Evolutionary conservation across 1,140 invertebrate species (phyloP).

Genomic region (Polypedilum vanderplanki): DNA sequence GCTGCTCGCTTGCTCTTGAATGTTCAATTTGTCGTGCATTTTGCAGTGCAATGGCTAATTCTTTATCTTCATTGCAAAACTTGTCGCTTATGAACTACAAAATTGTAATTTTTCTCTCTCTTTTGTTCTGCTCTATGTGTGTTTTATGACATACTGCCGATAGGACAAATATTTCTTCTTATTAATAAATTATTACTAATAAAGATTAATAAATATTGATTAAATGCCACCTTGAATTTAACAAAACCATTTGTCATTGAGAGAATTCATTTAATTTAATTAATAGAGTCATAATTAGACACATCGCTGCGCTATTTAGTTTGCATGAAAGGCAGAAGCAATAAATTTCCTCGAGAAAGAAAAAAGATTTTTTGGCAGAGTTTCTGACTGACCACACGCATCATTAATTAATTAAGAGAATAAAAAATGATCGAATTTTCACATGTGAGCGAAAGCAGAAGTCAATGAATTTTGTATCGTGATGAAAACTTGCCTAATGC

Average conservation of each 20-base stretch:
- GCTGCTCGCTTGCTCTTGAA: no score
- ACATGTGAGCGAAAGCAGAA: no score
- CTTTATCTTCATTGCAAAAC: no score
- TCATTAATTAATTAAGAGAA: background rate
- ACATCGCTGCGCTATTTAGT: background rate
- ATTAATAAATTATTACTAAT: background rate
- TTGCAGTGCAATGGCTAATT: no score
- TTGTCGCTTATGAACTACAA: no score
- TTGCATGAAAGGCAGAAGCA: background rate
- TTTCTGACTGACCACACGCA: background rate
- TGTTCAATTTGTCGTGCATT: no score
- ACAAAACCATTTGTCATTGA: background rate
- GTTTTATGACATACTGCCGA: no score
- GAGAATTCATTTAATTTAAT: constrained; percentile 3
- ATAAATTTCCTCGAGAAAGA: background rate
- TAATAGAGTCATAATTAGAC: constrained; percentile 12
- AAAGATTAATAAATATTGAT: constrained; percentile 15
- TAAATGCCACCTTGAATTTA: background rate
- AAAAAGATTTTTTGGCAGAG: background rate
- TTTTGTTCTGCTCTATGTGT: no score
- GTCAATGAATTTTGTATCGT: no score
- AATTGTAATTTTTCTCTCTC: no score
- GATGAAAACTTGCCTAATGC: no score
- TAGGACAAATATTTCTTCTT: no score
- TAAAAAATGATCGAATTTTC: background rate